Evolutionary conservation across 37 sponge, comb jelly and placozoan species (phyloP).

Genomic region (Tethya wilhelma): DNA sequence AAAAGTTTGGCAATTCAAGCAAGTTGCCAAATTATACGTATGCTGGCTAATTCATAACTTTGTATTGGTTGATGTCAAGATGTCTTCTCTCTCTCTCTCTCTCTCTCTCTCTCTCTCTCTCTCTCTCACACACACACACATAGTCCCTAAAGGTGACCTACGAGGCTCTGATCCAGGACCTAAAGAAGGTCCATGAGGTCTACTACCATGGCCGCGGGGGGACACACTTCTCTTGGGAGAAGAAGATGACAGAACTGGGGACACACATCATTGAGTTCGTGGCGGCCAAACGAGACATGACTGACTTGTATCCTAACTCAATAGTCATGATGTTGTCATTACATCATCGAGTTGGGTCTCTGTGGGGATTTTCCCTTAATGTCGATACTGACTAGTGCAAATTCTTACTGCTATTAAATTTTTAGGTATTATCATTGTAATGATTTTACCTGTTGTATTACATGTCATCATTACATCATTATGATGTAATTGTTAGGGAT

Average conservation of each 20-base stretch:
- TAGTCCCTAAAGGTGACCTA: slow-evolving; percentile 45
- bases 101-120: too few species aligned
- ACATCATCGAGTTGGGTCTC: too few species aligned
- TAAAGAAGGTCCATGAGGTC: slow-evolving; percentile 49
- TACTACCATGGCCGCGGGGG: slow-evolving; percentile 54
- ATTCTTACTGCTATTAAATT: not conserved
- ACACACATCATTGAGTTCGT: slow-evolving; percentile 32
- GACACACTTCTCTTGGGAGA: slow-evolving; percentile 67
- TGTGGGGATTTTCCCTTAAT: too few species aligned
- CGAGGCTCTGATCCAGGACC: slow-evolving; percentile 43
- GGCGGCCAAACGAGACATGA: slow-evolving; percentile 57
- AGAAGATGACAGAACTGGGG: slow-evolving; percentile 65
- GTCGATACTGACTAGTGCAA: too few species aligned
- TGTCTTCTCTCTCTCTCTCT: too few species aligned
- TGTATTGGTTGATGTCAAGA: too few species aligned
- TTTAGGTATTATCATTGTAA: too few species aligned
- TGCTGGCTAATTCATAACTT: too few species aligned
- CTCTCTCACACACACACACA: not conserved
- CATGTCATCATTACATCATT: too few species aligned
- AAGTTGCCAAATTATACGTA: too few species aligned
- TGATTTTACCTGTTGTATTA: too few species aligned
- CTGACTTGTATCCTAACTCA: slow-evolving; percentile 52
- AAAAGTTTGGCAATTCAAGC: not conserved
- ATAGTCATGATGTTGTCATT: not conserved
- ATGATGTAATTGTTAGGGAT: too few species aligned